phyloP scores from a whole-genome alignment of 2,888 invertebrate species.

The Vandiemenella viatica region DNA sequence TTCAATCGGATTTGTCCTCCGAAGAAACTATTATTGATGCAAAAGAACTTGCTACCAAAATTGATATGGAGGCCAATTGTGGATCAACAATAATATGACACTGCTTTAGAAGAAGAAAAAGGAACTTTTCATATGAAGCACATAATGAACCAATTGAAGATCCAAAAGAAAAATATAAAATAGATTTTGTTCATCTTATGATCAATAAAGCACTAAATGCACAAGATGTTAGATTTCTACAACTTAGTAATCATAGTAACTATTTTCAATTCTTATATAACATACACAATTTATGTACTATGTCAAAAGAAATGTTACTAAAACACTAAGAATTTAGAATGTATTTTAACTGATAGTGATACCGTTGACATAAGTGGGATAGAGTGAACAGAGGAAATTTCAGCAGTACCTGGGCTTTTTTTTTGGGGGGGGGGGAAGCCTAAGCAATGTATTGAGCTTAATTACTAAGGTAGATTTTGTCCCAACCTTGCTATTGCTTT shows the following conservation, averaged over 20 bases:
- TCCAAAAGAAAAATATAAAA: neutral
- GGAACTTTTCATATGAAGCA: neutral
- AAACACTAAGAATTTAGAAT: neutral
- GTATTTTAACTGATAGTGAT: neutral
- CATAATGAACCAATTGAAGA: neutral
- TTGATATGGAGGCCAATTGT: no score
- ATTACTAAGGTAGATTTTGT: neutral
- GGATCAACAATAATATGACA: no score
- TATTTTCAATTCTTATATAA: neutral
- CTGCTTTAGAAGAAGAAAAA: no score
- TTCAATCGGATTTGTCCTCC: no score
- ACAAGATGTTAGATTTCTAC: neutral
- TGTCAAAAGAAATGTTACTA: neutral
- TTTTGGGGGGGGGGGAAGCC: neutral
- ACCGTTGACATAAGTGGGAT: neutral
- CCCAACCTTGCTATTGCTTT: constrained; percentile 6
- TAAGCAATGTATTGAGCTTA: neutral
- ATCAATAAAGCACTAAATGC: neutral
- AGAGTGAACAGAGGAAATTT: no score
- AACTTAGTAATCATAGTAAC: neutral
- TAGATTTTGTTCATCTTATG: neutral
- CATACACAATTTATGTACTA: neutral
- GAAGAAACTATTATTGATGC: no score
- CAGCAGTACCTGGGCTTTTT: neutral
- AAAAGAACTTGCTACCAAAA: no score